A percentile compares a stretch with the other conserved stretches of the same genome.
These are phyloP conservation scores for Burhinus bistriatus DNA, from an alignment of 2,113 vertebrate species.

Conservation along the genomic window DNA sequence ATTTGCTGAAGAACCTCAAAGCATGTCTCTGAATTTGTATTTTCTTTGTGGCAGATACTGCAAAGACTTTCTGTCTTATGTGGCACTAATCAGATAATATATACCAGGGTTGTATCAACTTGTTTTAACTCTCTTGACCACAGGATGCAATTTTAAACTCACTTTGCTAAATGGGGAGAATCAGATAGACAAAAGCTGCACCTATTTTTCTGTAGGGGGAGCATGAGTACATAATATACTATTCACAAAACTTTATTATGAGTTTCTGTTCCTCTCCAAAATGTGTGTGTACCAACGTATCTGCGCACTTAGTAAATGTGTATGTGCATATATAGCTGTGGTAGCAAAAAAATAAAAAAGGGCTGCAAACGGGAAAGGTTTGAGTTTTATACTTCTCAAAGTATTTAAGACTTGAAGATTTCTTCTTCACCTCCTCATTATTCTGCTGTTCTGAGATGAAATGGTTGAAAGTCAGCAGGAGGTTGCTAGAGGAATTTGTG, in stretches of 20 bases:
- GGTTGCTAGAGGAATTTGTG: background rate
- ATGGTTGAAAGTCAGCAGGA: background rate
- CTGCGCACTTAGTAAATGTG: background rate
- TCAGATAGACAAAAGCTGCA: background rate
- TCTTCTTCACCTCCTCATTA: background rate
- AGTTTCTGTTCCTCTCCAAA: background rate
- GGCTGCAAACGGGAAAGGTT: background rate
- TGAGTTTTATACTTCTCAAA: background rate
- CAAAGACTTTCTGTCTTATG: background rate
- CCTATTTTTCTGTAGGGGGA: conserved; percentile 3
- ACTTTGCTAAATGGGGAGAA: background rate
- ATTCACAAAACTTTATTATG: background rate
- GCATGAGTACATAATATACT: background rate
- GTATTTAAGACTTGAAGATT: background rate
- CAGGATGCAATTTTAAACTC: background rate
- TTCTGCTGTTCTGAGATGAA: background rate
- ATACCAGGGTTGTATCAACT: background rate
- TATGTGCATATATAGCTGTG: background rate
- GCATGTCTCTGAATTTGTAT: background rate
- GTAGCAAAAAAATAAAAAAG: background rate
- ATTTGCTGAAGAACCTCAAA: background rate
- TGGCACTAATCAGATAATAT: background rate
- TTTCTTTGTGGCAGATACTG: background rate
- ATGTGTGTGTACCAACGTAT: fast-evolving
- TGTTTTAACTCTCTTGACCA: background rate